These are phyloP conservation scores for Hydrophis major DNA, from an alignment of 2,797 vertebrate species.

Conservation along the genomic window DNA sequence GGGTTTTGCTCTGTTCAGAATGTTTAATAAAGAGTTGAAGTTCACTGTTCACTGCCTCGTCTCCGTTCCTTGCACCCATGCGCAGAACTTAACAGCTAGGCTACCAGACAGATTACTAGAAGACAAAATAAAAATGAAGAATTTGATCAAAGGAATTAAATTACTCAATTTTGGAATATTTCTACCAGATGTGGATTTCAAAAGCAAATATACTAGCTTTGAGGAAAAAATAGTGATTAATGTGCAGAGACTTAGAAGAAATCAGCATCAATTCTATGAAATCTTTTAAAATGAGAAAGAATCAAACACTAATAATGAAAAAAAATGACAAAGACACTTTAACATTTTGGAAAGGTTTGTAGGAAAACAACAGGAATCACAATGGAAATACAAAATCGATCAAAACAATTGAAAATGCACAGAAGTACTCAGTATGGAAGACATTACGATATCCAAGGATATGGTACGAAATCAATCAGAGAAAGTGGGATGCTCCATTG, in stretches of 20 bases:
- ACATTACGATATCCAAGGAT: not conserved
- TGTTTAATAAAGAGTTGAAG: too few species aligned
- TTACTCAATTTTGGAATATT: not conserved
- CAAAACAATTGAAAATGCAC: not conserved
- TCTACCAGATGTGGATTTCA: not conserved
- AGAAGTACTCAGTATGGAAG: not conserved
- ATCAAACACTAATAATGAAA: not conserved
- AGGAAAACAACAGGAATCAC: not conserved
- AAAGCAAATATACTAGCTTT: not conserved
- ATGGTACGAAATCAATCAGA: not conserved
- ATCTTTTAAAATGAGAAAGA: not conserved
- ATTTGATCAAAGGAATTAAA: not conserved
- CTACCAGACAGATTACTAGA: not conserved
- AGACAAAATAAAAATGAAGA: not conserved
- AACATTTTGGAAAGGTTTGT: not conserved
- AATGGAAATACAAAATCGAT: not conserved
- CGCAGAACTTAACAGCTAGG: too few species aligned
- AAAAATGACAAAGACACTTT: not conserved
- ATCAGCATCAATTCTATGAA: not conserved
- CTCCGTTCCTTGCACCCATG: too few species aligned
- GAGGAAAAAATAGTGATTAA: not conserved
- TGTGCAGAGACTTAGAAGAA: not conserved
- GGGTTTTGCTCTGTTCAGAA: too few species aligned
- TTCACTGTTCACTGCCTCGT: too few species aligned
- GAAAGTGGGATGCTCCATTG: not conserved